Evolutionary conservation across 2,888 invertebrate genomes (phyloP).

Genomic region (Tachina lurida): DNA sequence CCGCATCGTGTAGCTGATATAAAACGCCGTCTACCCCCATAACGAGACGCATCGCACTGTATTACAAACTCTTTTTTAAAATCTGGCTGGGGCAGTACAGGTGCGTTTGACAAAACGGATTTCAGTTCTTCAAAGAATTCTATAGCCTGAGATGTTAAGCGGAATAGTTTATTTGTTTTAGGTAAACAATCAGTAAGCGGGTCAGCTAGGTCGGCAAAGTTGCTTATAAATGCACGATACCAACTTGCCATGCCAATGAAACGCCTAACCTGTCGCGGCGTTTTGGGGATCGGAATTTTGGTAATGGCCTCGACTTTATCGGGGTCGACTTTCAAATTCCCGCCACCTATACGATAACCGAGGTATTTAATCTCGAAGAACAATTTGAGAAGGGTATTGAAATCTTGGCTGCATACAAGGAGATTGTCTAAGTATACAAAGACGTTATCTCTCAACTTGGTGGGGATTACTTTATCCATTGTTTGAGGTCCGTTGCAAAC

Average conservation of each 20-base stretch:
- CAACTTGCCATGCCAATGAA: not conserved
- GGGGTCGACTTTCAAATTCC: conserved; percentile 21
- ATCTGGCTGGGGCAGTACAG: not conserved
- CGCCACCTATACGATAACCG: not conserved
- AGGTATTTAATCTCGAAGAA: not conserved
- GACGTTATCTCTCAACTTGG: not conserved
- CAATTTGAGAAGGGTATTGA: conserved; percentile 3
- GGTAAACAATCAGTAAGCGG: no score
- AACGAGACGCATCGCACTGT: not conserved
- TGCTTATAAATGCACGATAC: no score
- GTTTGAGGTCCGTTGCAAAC: conserved; percentile 67
- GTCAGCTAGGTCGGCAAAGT: no score
- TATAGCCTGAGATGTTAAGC: not conserved
- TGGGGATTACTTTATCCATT: conserved; percentile 46
- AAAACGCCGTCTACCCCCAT: not conserved
- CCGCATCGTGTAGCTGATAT: not conserved
- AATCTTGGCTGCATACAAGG: conserved; percentile 3
- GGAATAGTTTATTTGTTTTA: no score
- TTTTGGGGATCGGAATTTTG: conserved; percentile 53
- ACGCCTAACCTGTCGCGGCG: conserved; percentile 17
- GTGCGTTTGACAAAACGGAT: not conserved
- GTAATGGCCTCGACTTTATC: conserved; percentile 10
- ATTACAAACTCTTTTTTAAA: not conserved
- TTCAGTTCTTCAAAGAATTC: not conserved
- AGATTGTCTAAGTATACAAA: conserved; percentile 27